Conservation (phyloP, 1,140 invertebrate species). For the Maniola jurtina region DNA sequence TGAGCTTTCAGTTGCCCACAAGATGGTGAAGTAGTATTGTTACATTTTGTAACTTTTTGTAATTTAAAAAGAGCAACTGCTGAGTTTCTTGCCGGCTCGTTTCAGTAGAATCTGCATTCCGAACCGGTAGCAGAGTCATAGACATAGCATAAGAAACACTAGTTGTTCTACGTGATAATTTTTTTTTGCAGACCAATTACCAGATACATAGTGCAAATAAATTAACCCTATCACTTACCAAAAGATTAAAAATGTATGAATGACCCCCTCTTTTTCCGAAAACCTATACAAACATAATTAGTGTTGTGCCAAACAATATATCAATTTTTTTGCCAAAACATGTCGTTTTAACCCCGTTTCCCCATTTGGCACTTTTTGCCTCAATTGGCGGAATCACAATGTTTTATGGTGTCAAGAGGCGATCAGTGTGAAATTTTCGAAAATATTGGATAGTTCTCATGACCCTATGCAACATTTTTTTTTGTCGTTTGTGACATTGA, state of each 20-base stretch:
- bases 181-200: conserved; percentile 12
- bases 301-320: conserved; percentile 59
- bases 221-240: conserved; percentile 28
- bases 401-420: conserved; percentile 64
- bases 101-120: too few species aligned
- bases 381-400: conserved; percentile 54
- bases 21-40: too few species aligned
- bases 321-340: conserved; percentile 71
- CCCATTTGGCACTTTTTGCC: conserved; percentile 52
- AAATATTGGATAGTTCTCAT: conserved; percentile 52
- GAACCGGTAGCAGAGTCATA: too few species aligned
- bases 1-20: too few species aligned
- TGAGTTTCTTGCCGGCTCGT: too few species aligned
- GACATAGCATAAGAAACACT: too few species aligned
- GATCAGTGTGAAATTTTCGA: conserved; percentile 59
- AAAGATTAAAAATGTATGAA: conserved; percentile 43
- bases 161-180: too few species aligned
- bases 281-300: conserved; percentile 73
- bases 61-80: too few species aligned
- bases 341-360: conserved; percentile 64
- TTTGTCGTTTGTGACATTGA: conserved; percentile 3
- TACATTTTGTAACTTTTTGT: too few species aligned
- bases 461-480: conserved; percentile 47
- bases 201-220: conserved; percentile 32
- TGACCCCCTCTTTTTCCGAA: conserved; percentile 45